A percentile compares a stretch with the other conserved stretches of the same genome.
These are phyloP conservation scores for Hybos culiciformis DNA, from an alignment of 2,888 invertebrate genomes.

Conservation along the genomic window DNA sequence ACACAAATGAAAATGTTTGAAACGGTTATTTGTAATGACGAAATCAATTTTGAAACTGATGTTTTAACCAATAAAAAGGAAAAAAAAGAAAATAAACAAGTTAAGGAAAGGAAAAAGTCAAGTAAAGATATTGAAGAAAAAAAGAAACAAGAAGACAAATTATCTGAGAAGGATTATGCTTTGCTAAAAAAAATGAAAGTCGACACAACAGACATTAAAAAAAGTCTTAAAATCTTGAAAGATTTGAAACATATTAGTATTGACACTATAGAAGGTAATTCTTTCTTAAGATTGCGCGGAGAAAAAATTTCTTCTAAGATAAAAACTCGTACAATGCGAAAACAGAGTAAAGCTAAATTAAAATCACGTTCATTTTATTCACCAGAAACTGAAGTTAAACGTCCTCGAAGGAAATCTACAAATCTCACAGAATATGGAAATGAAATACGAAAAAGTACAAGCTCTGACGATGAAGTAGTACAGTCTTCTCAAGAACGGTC, in stretches of 20 bases:
- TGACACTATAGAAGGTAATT: constrained; percentile 13
- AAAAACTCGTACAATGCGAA: no score
- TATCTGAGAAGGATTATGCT: constrained; percentile 5
- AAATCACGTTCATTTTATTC: no score
- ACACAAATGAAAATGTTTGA: no score
- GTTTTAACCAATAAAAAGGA: background rate
- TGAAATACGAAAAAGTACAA: no score
- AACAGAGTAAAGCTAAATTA: no score
- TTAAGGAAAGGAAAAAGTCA: background rate
- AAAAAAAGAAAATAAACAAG: background rate
- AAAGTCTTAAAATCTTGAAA: constrained; percentile 6
- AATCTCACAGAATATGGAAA: no score
- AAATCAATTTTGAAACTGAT: constrained; percentile 4
- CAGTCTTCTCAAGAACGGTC: no score
- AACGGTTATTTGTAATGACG: background rate
- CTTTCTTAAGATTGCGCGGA: background rate
- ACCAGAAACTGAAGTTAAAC: no score
- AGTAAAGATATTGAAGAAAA: background rate
- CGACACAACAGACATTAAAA: constrained; percentile 9
- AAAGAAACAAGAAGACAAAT: background rate
- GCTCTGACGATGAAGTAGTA: no score
- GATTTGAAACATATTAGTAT: constrained; percentile 11
- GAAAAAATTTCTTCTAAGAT: no score
- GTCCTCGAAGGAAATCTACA: no score
- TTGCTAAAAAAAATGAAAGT: constrained; percentile 11